Base-by-base conservation (phyloP, 64 coral and sea anemone genomes). In the Porites australiensis region DNA sequence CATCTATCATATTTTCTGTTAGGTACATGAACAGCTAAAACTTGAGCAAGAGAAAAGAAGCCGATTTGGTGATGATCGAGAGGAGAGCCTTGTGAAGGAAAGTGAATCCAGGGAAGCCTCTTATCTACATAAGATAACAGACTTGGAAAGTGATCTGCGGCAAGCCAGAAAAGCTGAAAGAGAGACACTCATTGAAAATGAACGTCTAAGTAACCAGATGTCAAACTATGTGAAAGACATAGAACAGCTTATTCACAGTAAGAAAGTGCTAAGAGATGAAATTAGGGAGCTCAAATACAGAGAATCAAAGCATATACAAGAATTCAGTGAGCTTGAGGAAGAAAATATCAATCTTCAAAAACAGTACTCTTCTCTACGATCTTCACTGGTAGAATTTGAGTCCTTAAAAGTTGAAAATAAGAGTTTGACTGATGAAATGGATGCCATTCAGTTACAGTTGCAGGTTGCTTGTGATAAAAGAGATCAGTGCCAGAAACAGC, bases 341-440 rank as follows among this genome's bases (percentile, higher is more conserved):
- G 98, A 99, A 50, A 99, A 99, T 44, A 96, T 96, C 10, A 96
- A 93, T 7, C 85, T 99, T 67, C 98, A 99, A 82, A 96, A 96
- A 53, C 98, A 99, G 65, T 96, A 96, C 53, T 96, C 98, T 6
- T 46, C 77, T 23, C 94, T 96, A 0, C 94, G 96, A 77, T 92
- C 94, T 50, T 96, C 94, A 23, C 61, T 99, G 82, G 98, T 99
- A 2, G 98, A 99, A 79, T 99, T 93, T 90, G 98, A 99, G 72
- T 95, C 98, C 11, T 92, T 99, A 74, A 99, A 99, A 91, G 98
- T 99, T 11, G 98, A 99, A 90, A 99, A 99, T 53, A 99, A 96
- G 53, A 99, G 94, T 64, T 82, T 99, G 70, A 89, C 87, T 54
- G 98, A 99, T 54, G 98, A 99, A 74, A 88, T 99, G 20, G 98